These are phyloP conservation scores for Drosophila nr. fundita DNA, from an alignment of 2,888 invertebrate genomes.

Conservation along the genomic window DNA sequence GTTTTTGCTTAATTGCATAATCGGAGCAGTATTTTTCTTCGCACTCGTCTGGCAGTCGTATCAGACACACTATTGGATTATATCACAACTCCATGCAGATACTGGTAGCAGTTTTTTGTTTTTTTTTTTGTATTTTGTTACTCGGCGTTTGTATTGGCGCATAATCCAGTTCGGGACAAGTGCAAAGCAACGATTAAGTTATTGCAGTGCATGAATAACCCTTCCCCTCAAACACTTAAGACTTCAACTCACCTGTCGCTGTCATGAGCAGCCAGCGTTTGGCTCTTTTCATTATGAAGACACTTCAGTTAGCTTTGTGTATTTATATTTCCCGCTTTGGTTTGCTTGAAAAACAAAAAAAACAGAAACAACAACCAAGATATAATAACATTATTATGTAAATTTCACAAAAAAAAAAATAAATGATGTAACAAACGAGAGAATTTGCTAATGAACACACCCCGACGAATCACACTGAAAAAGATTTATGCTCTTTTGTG, in stretches of 20 bases:
- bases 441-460: conserved; percentile 45
- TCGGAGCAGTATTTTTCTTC: conserved; percentile 14
- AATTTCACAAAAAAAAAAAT: conserved; percentile 13
- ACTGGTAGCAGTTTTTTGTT: conserved; percentile 21
- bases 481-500: conserved; percentile 26
- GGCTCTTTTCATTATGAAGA: conserved; percentile 85
- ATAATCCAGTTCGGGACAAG: conserved; percentile 41
- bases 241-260: conserved; percentile 85
- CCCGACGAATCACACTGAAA: conserved; percentile 2
- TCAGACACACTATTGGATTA: conserved; percentile 41
- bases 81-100: conserved; percentile 41
- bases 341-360: conserved; percentile 38
- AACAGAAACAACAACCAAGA: too few relatives aligned
- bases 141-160: conserved; percentile 13
- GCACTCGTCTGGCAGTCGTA: too few relatives aligned
- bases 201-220: conserved; percentile 21
- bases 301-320: conserved; percentile 39
- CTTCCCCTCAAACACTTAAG: conserved; percentile 17
- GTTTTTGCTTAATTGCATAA: conserved; percentile 55
- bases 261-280: conserved; percentile 86
- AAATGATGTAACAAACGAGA: conserved; percentile 35
- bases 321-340: conserved; percentile 36
- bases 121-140: too few relatives aligned
- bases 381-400: conserved; percentile 37
- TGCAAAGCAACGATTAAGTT: conserved; percentile 21